Evolutionary conservation across 2,888 invertebrate genomes (phyloP).

Genomic region (Chalcis sispes): DNA sequence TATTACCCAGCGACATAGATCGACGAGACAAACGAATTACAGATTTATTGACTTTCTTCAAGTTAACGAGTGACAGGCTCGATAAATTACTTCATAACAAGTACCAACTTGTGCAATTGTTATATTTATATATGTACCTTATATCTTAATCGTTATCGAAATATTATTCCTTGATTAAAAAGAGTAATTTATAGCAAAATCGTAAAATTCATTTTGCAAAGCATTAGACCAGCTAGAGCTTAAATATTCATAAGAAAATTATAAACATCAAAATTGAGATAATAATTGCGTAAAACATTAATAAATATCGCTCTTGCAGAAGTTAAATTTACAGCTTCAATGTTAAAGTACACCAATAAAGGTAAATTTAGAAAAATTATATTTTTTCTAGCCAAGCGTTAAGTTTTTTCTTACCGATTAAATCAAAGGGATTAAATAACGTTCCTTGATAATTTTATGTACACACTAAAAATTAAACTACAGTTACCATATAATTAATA

Average conservation of each 20-base stretch:
- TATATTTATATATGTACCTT: conserved; percentile 34
- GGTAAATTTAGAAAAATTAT: too few species aligned
- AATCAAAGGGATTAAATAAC: too few species aligned
- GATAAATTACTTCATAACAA: conserved; percentile 46
- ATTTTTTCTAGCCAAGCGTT: too few species aligned
- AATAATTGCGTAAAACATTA: not conserved
- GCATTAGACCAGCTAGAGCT: conserved; percentile 8
- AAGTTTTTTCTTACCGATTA: too few species aligned
- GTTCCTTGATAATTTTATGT: too few species aligned
- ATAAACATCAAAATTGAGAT: conserved; percentile 23
- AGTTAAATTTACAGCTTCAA: conserved; percentile 23
- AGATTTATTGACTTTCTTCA: conserved; percentile 49
- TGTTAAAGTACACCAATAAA: not conserved
- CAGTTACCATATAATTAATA: too few species aligned
- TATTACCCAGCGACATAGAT: conserved; percentile 13
- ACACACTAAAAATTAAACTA: too few species aligned
- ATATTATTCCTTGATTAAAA: conserved; percentile 39
- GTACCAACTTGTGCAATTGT: conserved; percentile 47
- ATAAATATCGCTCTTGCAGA: conserved; percentile 37
- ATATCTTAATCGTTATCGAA: conserved; percentile 33
- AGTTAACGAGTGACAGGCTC: conserved; percentile 28
- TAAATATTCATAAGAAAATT: conserved; percentile 35
- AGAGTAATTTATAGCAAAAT: conserved; percentile 45
- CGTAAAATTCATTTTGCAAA: conserved; percentile 30
- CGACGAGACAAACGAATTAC: conserved; percentile 42